Percentiles rank a stretch among this genome's conserved stretches.
Conservation (phyloP, 2,888 invertebrate genomes). For the Tachystola acroxantha region DNA sequence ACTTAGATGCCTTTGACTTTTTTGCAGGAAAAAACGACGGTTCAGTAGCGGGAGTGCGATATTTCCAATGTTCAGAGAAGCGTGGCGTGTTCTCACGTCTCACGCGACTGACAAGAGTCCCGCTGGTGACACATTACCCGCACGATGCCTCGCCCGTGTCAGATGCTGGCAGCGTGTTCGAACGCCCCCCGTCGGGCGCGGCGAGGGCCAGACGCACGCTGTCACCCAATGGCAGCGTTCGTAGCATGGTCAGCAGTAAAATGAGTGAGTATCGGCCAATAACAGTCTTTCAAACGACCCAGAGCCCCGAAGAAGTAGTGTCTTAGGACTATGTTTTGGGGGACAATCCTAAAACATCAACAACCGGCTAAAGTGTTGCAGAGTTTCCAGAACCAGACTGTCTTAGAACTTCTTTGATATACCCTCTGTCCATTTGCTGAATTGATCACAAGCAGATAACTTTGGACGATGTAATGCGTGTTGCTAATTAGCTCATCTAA, state of each 20-base stretch:
- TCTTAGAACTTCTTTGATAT: too few relatives aligned
- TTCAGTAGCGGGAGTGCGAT: conserved; percentile 92
- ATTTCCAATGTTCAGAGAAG: conserved; percentile 95
- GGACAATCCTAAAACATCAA: too few relatives aligned
- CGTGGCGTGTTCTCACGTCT: conserved; percentile 96
- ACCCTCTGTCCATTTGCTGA: too few relatives aligned
- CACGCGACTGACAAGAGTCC: conserved; percentile 88
- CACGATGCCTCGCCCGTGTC: conserved; percentile 69
- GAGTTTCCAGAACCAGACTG: too few relatives aligned
- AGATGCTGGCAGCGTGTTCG: conserved; percentile 69
- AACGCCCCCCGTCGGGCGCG: conserved; percentile 65
- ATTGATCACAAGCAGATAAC: too few relatives aligned
- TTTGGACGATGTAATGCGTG: too few relatives aligned
- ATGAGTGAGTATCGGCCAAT: conserved; percentile 56
- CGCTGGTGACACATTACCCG: conserved; percentile 76
- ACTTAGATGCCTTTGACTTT: too few relatives aligned
- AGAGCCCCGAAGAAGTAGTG: too few relatives aligned
- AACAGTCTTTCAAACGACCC: too few relatives aligned
- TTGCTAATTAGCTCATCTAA: too few relatives aligned
- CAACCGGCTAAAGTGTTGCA: too few relatives aligned
- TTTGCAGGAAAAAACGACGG: conserved; percentile 96
- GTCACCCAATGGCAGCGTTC: conserved; percentile 71
- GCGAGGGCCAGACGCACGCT: conserved; percentile 58
- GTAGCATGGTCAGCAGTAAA: conserved; percentile 72
- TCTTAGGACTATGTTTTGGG: too few relatives aligned